A percentile compares a stretch with the other conserved stretches of the same genome.
Evolutionary conservation across 2,888 invertebrate genomes (phyloP).

Genomic region (Drosophila pseudotalamancana): DNA sequence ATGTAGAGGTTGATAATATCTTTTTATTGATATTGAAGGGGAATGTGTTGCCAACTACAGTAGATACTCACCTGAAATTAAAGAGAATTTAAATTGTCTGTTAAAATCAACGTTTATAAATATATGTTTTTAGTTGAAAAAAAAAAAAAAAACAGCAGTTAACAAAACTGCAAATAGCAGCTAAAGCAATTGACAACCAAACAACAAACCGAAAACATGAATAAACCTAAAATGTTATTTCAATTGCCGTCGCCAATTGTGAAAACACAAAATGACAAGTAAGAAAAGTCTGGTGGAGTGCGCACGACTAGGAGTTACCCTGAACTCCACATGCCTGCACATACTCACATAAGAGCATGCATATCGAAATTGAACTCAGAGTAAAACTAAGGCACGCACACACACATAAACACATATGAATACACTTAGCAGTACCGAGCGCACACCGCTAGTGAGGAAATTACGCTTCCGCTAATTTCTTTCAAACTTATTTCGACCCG

Average conservation of each 20-base stretch:
- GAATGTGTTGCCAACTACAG: not conserved
- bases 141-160: constrained; percentile 1
- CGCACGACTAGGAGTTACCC: not conserved
- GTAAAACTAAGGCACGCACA: too few species aligned
- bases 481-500: too few species aligned
- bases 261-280: constrained; percentile 31
- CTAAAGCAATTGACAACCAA: constrained; percentile 47
- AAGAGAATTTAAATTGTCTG: constrained; percentile 21
- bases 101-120: constrained; percentile 38
- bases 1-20: too few species aligned
- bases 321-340: too few species aligned
- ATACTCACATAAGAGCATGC: too few species aligned
- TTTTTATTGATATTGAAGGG: not conserved
- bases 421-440: too few species aligned
- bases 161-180: constrained; percentile 29
- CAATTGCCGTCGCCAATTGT: constrained; percentile 42
- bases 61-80: constrained; percentile 51
- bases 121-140: constrained; percentile 2
- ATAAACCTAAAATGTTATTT: constrained; percentile 48
- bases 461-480: too few species aligned
- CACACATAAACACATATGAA: too few species aligned
- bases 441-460: too few species aligned
- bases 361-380: too few species aligned
- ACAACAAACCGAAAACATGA: constrained; percentile 9
- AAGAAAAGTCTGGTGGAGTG: not conserved